These are phyloP conservation scores for Chrysolina americana DNA, from an alignment of 2,888 invertebrate species.

Conservation along the genomic window DNA sequence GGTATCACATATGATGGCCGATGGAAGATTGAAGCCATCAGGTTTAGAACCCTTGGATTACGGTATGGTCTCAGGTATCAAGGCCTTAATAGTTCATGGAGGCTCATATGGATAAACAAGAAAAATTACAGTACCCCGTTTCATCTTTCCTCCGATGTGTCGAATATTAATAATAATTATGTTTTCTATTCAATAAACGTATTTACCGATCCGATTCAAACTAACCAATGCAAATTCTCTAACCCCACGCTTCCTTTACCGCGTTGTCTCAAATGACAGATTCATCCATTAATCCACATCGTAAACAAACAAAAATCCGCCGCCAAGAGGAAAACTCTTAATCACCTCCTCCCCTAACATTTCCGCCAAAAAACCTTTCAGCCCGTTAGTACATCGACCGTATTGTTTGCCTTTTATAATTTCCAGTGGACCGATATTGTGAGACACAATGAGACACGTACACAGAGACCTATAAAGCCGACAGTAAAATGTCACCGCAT, in stretches of 20 bases:
- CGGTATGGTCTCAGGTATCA: too few relatives aligned
- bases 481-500: constrained; percentile 21
- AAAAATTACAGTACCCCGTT: too few relatives aligned
- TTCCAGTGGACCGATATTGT: constrained; percentile 10
- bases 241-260: background rate
- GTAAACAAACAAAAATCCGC: background rate
- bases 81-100: too few relatives aligned
- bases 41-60: too few relatives aligned
- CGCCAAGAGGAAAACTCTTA: background rate
- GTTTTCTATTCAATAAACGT: too few relatives aligned
- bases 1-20: too few relatives aligned
- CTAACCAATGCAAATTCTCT: too few relatives aligned
- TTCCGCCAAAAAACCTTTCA: constrained; percentile 2
- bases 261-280: background rate
- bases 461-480: constrained; percentile 10
- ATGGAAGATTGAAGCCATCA: too few relatives aligned
- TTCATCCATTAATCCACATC: background rate
- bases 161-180: too few relatives aligned
- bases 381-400: background rate
- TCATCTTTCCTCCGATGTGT: too few relatives aligned
- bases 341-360: background rate
- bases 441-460: constrained; percentile 5
- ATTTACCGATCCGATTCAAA: too few relatives aligned
- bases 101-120: too few relatives aligned
- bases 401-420: constrained; percentile 18